Conservation (phyloP, 2,888 invertebrate genomes). For the Octodonta nipae region DNA sequence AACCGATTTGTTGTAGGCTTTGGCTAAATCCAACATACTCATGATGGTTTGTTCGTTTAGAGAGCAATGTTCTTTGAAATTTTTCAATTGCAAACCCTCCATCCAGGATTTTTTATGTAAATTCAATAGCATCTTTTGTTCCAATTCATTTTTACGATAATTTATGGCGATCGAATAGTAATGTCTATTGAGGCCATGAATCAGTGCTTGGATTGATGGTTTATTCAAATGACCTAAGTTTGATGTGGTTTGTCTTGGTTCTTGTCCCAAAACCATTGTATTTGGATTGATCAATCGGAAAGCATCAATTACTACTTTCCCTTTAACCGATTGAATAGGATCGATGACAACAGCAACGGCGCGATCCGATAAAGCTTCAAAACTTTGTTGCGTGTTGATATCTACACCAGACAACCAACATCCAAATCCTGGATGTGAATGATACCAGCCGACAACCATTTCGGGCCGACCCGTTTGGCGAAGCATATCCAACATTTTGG, state of each 20-base stretch:
- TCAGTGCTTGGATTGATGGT: constrained; percentile 96
- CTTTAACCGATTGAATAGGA: constrained; percentile 98
- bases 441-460: constrained; percentile 96
- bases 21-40: constrained; percentile 93
- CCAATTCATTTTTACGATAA: constrained; percentile 95
- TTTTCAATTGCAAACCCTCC: constrained; percentile 82
- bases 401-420: constrained; percentile 99
- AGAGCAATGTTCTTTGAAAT: constrained; percentile 85
- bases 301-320: constrained; percentile 99
- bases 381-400: constrained; percentile 98
- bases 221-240: constrained; percentile 97
- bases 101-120: constrained; percentile 98
- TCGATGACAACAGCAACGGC: constrained; percentile 99
- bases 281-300: constrained; percentile 97
- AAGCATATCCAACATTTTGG: constrained; percentile 97
- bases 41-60: constrained; percentile 88
- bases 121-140: constrained; percentile 98
- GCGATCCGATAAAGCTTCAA: constrained; percentile 93
- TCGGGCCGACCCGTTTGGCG: constrained; percentile 97
- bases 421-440: constrained; percentile 99
- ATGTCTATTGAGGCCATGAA: constrained; percentile 95
- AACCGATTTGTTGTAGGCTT: constrained; percentile 79
- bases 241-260: constrained; percentile 96
- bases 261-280: constrained; percentile 97
- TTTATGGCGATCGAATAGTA: constrained; percentile 99